Evolutionary conservation across 2,888 invertebrate species (phyloP).

Genomic region (Lutraria lutraria): DNA sequence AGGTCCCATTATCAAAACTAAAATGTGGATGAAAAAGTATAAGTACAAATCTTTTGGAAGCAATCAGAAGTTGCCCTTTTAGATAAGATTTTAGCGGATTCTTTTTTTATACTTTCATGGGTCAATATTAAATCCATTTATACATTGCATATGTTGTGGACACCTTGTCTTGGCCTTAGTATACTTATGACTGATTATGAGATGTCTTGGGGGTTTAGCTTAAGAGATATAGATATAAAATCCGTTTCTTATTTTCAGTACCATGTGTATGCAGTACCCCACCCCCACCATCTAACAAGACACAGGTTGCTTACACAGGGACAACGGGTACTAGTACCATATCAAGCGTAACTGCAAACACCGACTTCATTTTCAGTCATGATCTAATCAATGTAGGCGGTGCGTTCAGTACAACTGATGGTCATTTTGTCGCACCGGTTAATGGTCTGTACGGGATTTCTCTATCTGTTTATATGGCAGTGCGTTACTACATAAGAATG

Average conservation of each 20-base stretch:
- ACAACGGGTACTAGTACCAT: slow-evolving; percentile 38
- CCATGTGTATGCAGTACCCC: slow-evolving; percentile 46
- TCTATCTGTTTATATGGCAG: slow-evolving; percentile 48
- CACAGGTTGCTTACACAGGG: slow-evolving; percentile 61
- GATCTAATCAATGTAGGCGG: slow-evolving; percentile 60
- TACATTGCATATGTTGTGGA: no score
- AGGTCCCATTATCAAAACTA: no score
- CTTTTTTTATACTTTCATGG: no score
- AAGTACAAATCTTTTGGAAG: no score
- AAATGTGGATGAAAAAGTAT: no score
- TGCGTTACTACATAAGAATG: slow-evolving; percentile 50
- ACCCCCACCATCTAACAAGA: background rate
- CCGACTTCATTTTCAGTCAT: slow-evolving; percentile 54
- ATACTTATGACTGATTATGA: no score
- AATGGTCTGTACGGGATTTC: slow-evolving; percentile 62
- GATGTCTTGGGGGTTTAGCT: no score
- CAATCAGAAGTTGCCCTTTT: no score
- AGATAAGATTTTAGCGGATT: no score
- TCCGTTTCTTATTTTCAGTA: slow-evolving; percentile 30
- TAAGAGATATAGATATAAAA: background rate
- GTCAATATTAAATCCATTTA: no score
- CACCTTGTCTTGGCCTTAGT: no score
- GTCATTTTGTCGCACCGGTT: slow-evolving; percentile 54
- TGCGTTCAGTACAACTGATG: slow-evolving; percentile 40
- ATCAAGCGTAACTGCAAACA: slow-evolving; percentile 44